A percentile compares a stretch with the other conserved stretches of the same genome.
These are phyloP conservation scores for Holothuria scabra DNA, from an alignment of 53 echinoderm and acorn worm genomes.

Conservation along the genomic window DNA sequence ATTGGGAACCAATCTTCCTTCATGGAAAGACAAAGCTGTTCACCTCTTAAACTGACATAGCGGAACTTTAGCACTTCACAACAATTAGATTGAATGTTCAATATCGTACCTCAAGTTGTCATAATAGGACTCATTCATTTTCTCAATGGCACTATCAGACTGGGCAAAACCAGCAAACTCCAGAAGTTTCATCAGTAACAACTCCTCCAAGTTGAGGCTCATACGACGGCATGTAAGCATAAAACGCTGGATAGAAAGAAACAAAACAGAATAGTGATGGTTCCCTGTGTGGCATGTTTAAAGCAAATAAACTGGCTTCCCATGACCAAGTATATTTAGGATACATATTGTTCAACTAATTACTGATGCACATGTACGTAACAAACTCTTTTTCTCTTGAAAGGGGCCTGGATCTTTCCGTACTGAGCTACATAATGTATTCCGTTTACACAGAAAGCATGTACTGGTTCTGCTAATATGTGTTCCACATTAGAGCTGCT, in stretches of 20 bases:
- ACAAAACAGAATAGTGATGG: not conserved
- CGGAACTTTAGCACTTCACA: not conserved
- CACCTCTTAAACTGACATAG: not conserved
- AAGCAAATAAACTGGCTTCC: not conserved
- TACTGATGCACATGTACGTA: too few species aligned
- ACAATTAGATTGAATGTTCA: not conserved
- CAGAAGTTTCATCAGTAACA: constrained; percentile 84
- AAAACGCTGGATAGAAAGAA: constrained; percentile 48
- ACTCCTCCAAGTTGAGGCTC: constrained; percentile 86
- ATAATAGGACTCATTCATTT: constrained; percentile 82
- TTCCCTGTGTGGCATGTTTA: not conserved
- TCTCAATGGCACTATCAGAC: constrained; percentile 79
- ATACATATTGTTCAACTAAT: too few species aligned
- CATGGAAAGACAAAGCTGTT: too few species aligned
- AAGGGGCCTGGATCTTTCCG: too few species aligned
- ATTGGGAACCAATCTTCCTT: too few species aligned
- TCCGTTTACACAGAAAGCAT: too few species aligned
- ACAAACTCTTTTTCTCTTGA: too few species aligned
- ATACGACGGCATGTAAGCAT: constrained; percentile 65
- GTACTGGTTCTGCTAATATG: too few species aligned
- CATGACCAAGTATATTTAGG: too few species aligned
- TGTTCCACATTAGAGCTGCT: too few species aligned
- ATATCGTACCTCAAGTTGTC: constrained; percentile 74
- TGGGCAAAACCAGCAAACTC: constrained; percentile 88
- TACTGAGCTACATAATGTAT: too few species aligned